These are phyloP conservation scores for Shargacucullia verbasci DNA, from an alignment of 2,888 invertebrate genomes.

Conservation along the genomic window DNA sequence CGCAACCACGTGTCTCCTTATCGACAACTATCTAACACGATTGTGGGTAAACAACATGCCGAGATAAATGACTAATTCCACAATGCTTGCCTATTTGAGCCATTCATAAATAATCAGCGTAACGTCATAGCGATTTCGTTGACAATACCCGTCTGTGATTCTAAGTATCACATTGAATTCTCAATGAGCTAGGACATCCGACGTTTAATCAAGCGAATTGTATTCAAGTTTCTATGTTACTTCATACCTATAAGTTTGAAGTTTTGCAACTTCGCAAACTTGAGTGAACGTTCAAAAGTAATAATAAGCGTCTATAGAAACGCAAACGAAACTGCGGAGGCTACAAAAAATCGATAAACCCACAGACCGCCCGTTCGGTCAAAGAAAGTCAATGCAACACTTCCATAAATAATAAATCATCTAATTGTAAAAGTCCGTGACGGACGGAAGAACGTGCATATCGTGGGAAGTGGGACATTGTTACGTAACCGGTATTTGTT, in stretches of 20 bases:
- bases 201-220: constrained; percentile 36
- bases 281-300: constrained; percentile 19
- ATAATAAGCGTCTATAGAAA: constrained; percentile 4
- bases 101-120: constrained; percentile 85
- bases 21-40: constrained; percentile 89
- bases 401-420: constrained; percentile 59
- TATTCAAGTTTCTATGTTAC: constrained; percentile 29
- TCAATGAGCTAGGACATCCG: constrained; percentile 53
- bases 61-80: constrained; percentile 89
- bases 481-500: constrained; percentile 88
- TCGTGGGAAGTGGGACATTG: constrained; percentile 87
- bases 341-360: constrained; percentile 24
- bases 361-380: constrained; percentile 6
- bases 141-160: constrained; percentile 66
- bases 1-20: constrained; percentile 88
- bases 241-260: constrained; percentile 7
- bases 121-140: constrained; percentile 77
- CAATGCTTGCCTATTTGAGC: constrained; percentile 81
- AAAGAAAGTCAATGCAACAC: constrained; percentile 43
- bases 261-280: constrained; percentile 26
- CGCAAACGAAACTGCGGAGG: constrained; percentile 7
- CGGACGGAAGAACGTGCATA: constrained; percentile 75
- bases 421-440: constrained; percentile 74
- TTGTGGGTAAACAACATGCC: constrained; percentile 87
- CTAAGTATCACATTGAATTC: constrained; percentile 59